phyloP scores from a whole-genome alignment of 2,888 invertebrate genomes.

The Amphipoea lucens region DNA sequence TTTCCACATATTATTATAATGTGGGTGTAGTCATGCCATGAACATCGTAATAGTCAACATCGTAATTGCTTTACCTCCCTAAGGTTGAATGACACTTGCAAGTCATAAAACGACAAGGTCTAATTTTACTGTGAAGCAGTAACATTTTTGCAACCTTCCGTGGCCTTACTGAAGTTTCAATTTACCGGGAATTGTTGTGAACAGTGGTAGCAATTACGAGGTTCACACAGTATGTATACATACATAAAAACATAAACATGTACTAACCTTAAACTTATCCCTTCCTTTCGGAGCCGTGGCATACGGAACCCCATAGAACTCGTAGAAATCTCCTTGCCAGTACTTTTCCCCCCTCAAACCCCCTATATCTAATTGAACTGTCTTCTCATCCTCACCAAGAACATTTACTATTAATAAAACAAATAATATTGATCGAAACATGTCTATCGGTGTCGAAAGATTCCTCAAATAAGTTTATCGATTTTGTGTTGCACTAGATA shows the following conservation, averaged over 20 bases:
- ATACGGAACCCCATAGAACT: constrained; percentile 85
- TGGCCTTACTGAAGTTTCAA: not conserved
- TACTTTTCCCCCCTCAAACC: constrained; percentile 80
- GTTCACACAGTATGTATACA: not conserved
- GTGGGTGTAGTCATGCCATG: too few species aligned
- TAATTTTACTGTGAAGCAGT: not conserved
- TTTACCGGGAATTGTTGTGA: not conserved
- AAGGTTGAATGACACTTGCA: not conserved
- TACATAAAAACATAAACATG: not conserved
- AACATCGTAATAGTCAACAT: too few species aligned
- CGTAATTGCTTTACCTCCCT: too few species aligned
- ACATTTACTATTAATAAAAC: constrained; percentile 67
- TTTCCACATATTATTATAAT: too few species aligned
- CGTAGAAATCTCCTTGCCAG: constrained; percentile 86
- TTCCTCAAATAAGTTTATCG: constrained; percentile 55
- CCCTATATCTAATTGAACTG: constrained; percentile 78
- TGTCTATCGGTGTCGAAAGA: constrained; percentile 60
- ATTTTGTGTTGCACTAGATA: constrained; percentile 48
- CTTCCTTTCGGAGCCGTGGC: constrained; percentile 81
- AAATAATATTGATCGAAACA: constrained; percentile 73
- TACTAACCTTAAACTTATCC: constrained; percentile 81
- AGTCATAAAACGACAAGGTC: not conserved
- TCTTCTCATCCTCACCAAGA: constrained; percentile 67
- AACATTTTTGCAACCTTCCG: not conserved
- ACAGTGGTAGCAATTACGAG: not conserved